A percentile compares a stretch with the other conserved stretches of the same genome.
Conservation (phyloP, 2,113 vertebrate genomes). For the Brienomyrus brachyistius region DNA sequence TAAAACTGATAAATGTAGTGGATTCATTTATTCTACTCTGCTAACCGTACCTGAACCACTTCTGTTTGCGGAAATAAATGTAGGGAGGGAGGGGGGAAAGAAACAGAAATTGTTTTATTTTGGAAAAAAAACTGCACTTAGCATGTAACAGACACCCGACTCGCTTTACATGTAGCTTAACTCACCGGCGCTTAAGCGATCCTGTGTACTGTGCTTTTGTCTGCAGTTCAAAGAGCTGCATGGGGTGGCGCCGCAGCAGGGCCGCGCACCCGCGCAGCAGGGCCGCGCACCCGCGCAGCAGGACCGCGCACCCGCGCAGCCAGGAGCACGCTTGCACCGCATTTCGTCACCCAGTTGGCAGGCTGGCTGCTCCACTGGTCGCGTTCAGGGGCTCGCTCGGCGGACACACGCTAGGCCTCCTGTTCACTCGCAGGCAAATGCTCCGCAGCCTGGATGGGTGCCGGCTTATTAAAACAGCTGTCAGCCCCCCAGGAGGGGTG, state of each 20-base stretch:
- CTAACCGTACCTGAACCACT: not conserved
- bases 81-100: not conserved
- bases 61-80: not conserved
- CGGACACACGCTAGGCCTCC: not conserved
- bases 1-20: not conserved
- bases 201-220: constrained; percentile 25
- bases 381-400: not conserved
- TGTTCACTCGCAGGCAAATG: not conserved
- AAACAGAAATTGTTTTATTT: not conserved
- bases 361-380: not conserved
- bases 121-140: not conserved
- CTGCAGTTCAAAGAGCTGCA: constrained; percentile 28
- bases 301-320: not conserved
- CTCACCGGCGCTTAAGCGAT: constrained; percentile 21
- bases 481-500: not conserved
- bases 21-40: not conserved
- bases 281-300: not conserved
- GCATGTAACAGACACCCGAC: not conserved
- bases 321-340: not conserved
- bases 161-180: constrained; percentile 17
- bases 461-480: not conserved
- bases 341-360: not conserved
- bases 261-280: not conserved
- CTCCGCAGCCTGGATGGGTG: not conserved
- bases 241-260: constrained; percentile 22